Conservation (phyloP, 2,113 vertebrate species). For the Mirounga angustirostris region DNA sequence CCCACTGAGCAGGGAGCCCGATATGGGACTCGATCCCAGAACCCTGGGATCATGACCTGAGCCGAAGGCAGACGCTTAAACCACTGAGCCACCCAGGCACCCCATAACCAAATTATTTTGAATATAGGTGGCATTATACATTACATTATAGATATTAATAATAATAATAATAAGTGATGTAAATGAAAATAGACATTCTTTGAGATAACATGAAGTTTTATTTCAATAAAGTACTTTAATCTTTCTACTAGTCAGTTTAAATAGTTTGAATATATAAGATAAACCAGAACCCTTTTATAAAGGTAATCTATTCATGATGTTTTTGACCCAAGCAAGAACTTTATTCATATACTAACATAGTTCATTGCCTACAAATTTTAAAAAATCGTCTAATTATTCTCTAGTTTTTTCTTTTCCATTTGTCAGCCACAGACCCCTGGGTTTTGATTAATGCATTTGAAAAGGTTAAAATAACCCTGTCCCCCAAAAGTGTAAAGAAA, state of each 20-base stretch:
- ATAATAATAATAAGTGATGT: background rate
- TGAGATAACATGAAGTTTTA: background rate
- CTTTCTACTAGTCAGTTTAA: background rate
- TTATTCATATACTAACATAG: background rate
- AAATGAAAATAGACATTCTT: conserved; percentile 16
- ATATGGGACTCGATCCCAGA: no score
- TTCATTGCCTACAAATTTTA: conserved; percentile 13
- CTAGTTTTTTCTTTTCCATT: conserved; percentile 8
- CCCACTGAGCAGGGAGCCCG: no score
- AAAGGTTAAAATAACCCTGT: conserved; percentile 19
- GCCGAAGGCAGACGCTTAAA: no score
- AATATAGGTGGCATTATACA: background rate
- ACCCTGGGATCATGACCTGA: no score
- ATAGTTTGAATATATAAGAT: background rate
- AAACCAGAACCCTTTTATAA: background rate
- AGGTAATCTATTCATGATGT: background rate
- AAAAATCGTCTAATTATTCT: background rate
- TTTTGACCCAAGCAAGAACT: background rate
- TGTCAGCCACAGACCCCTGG: background rate
- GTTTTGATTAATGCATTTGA: background rate
- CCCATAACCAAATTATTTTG: background rate
- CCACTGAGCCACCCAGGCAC: no score
- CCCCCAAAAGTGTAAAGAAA: background rate
- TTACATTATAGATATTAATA: background rate
- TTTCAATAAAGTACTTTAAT: background rate